Evolutionary conservation across 2,797 vertebrate species (phyloP).

Genomic region (Notamacropus eugenii): DNA sequence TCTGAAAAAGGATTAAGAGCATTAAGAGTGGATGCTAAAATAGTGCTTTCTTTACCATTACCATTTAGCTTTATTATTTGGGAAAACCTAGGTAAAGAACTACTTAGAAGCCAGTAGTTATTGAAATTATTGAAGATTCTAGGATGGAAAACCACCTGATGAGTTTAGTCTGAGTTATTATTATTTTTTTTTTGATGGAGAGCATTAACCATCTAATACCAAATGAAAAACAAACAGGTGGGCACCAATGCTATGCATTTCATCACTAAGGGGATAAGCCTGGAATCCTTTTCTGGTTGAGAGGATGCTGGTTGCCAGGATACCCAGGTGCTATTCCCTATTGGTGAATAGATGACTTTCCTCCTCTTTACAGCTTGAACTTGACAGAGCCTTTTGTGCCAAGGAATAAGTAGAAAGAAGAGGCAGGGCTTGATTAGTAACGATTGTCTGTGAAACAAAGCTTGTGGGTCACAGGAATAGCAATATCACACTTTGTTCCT

Average conservation of each 20-base stretch:
- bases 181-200: neutral
- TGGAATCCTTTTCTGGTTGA: neutral
- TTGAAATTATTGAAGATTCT: neutral
- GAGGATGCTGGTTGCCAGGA: neutral
- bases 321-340: neutral
- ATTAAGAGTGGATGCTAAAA: neutral
- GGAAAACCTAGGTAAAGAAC: neutral
- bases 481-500: slow-evolving; percentile 86
- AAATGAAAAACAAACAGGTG: neutral
- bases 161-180: neutral
- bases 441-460: neutral
- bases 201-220: neutral
- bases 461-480: neutral
- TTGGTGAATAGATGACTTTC: neutral
- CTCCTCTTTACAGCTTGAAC: neutral
- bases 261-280: neutral
- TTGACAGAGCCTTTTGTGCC: neutral
- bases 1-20: neutral
- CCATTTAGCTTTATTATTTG: neutral
- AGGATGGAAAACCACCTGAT: neutral
- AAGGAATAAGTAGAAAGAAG: neutral
- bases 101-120: neutral
- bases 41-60: neutral
- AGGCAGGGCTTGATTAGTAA: neutral
- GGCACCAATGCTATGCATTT: neutral